Percentiles rank a stretch among this genome's conserved stretches.
Conservation (phyloP, 35 echinoderm and acorn worm genomes). For the Heliocidaris tuberculata region DNA sequence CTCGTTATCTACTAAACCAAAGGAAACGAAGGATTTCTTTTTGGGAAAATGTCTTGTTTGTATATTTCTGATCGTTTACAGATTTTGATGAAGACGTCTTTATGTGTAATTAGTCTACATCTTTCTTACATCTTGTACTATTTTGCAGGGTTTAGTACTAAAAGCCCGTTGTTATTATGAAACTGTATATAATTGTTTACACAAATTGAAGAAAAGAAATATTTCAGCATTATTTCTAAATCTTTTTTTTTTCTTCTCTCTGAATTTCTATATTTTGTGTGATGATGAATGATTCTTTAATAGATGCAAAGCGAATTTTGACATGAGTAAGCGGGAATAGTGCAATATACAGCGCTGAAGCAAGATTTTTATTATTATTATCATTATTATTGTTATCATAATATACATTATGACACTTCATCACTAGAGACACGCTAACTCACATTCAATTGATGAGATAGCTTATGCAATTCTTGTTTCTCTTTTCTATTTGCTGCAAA, state of each 20-base stretch:
- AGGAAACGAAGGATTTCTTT: neutral
- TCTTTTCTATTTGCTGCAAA: neutral
- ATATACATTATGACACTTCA: neutral
- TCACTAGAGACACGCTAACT: neutral
- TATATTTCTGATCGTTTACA: neutral
- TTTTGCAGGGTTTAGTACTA: conserved; percentile 9
- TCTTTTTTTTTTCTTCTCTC: neutral
- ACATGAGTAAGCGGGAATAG: neutral
- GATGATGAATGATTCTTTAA: neutral
- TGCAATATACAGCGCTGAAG: neutral
- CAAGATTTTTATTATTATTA: neutral
- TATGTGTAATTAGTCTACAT: neutral
- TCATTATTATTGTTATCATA: too few species aligned
- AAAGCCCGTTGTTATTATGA: neutral
- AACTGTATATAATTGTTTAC: neutral
- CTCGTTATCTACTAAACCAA: neutral
- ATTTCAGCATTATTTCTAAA: neutral
- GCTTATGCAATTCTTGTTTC: neutral
- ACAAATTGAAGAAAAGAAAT: neutral
- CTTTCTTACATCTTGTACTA: neutral
- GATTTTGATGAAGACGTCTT: neutral
- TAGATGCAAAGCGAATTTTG: neutral
- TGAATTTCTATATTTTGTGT: neutral
- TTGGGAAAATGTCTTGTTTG: neutral
- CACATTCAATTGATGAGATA: neutral